Conservation (phyloP, 2,113 vertebrate genomes). For the Pluvianellus socialis region DNA sequence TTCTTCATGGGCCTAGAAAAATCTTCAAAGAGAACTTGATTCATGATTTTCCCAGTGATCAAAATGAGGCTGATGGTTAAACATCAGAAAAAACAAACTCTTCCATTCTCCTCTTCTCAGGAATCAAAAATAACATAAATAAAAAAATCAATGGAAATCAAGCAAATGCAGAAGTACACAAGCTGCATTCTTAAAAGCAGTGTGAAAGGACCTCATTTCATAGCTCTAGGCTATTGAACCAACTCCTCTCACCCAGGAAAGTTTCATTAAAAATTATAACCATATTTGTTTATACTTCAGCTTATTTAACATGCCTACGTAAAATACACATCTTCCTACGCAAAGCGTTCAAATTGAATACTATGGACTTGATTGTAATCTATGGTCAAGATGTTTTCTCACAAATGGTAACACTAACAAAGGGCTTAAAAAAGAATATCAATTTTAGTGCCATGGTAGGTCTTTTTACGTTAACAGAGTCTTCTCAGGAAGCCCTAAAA, state of each 20-base stretch:
- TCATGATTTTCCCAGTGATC: not conserved
- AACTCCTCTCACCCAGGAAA: not conserved
- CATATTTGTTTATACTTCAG: not conserved
- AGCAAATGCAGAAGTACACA: not conserved
- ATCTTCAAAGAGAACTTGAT: not conserved
- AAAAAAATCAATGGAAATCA: not conserved
- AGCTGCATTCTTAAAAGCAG: not conserved
- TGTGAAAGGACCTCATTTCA: not conserved
- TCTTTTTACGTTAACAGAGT: not conserved
- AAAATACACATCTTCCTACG: not conserved
- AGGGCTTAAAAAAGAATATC: not conserved
- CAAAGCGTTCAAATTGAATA: not conserved
- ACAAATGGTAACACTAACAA: not conserved
- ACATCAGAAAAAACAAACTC: not conserved
- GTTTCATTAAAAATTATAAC: not conserved
- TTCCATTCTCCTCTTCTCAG: not conserved
- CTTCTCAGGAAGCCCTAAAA: not conserved
- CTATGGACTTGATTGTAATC: not conserved
- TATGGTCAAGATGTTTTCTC: not conserved
- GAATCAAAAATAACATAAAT: not conserved
- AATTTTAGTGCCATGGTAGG: not conserved
- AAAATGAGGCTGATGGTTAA: not conserved
- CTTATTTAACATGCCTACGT: not conserved
- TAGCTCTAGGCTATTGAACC: not conserved
- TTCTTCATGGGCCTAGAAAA: not conserved